These are phyloP conservation scores for Calephelis nemesis DNA, from an alignment of 1,140 invertebrate genomes.

Conservation along the genomic window DNA sequence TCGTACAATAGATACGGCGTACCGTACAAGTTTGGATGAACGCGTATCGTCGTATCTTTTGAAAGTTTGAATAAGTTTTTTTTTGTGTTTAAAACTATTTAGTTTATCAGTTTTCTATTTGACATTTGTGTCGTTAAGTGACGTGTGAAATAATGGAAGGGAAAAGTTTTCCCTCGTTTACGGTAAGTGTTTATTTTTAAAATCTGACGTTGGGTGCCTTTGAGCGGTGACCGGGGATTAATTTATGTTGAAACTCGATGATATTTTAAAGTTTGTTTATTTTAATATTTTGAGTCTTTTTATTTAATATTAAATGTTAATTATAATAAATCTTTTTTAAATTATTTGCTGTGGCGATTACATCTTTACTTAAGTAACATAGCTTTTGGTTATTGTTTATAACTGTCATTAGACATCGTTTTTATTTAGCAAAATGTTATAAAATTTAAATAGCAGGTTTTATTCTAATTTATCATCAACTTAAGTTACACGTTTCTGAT, in stretches of 20 bases:
- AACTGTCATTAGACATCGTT: too few relatives aligned
- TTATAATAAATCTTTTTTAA: too few relatives aligned
- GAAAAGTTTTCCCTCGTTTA: conserved; percentile 55
- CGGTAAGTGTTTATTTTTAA: conserved; percentile 52
- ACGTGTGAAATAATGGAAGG: conserved; percentile 57
- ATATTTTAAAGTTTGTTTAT: conserved; percentile 1
- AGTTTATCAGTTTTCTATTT: conserved; percentile 27
- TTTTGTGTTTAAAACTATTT: conserved; percentile 36
- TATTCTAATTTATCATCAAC: too few relatives aligned
- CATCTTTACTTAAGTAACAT: too few relatives aligned
- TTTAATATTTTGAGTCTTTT: not conserved
- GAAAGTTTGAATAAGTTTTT: conserved; percentile 22
- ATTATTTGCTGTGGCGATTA: too few relatives aligned
- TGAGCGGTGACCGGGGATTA: conserved; percentile 1
- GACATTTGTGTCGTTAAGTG: conserved; percentile 45
- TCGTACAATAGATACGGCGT: conserved; percentile 36
- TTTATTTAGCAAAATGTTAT: too few relatives aligned
- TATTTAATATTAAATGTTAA: too few relatives aligned
- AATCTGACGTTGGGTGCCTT: conserved; percentile 19
- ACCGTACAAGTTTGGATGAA: conserved; percentile 30
- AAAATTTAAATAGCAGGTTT: too few relatives aligned
- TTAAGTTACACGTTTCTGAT: too few relatives aligned
- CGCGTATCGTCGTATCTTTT: conserved; percentile 23
- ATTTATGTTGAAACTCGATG: not conserved
- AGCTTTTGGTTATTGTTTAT: too few relatives aligned